Evolutionary conservation across 2,113 vertebrate species (phyloP).

Genomic region (Tragelaphus imberbis): DNA sequence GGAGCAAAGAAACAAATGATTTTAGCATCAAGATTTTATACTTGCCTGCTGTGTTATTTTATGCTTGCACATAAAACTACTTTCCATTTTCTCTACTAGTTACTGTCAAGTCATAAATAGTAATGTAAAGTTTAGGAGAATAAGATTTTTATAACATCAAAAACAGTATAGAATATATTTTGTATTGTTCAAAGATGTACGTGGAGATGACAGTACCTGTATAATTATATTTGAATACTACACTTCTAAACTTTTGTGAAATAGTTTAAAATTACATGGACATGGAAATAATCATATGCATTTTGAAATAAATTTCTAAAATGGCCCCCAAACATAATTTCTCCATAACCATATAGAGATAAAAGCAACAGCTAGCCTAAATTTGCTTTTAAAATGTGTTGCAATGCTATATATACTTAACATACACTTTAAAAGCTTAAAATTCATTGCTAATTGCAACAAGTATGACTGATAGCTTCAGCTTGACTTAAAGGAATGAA

Average conservation of each 20-base stretch:
- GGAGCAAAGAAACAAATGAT: conserved; percentile 4
- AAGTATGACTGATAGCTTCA: background rate
- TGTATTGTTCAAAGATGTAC: background rate
- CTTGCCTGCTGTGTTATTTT: background rate
- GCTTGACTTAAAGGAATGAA: background rate
- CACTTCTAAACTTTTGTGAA: background rate
- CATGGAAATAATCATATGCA: background rate
- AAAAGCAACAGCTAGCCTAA: background rate
- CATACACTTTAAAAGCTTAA: background rate
- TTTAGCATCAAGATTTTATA: background rate
- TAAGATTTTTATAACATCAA: background rate
- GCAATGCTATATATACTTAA: background rate
- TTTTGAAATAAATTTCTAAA: conserved; percentile 5
- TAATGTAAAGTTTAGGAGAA: background rate
- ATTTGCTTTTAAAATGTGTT: background rate
- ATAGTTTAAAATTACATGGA: background rate
- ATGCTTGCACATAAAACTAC: background rate
- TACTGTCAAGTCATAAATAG: background rate
- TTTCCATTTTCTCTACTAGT: background rate
- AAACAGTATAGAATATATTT: background rate
- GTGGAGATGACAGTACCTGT: background rate
- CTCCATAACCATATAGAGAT: background rate
- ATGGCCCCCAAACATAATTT: background rate
- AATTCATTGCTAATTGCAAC: background rate
- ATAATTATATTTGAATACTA: background rate